Evolutionary conservation across 2,888 invertebrate species (phyloP).

Genomic region (Aspidiotus rigidus): DNA sequence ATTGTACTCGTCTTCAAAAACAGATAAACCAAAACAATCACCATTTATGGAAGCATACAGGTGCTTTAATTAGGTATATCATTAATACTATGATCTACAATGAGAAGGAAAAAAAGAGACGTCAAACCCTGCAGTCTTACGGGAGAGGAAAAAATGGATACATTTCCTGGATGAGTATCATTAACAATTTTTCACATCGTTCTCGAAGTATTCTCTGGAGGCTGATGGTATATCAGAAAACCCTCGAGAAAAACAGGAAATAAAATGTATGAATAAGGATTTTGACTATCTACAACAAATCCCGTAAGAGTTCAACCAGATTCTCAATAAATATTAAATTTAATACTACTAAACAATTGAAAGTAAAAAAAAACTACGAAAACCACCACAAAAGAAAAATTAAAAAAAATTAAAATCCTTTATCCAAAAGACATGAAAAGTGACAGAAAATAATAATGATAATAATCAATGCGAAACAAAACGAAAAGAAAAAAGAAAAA

Average conservation of each 20-base stretch:
- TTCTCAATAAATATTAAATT: no score
- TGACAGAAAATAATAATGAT: not conserved
- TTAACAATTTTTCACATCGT: constrained; percentile 7
- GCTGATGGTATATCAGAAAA: no score
- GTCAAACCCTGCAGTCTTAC: no score
- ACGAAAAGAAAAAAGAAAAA: not conserved
- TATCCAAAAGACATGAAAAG: no score
- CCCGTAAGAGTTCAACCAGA: no score
- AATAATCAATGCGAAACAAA: not conserved
- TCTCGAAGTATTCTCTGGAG: not conserved
- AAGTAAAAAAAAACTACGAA: no score
- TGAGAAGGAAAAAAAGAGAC: not conserved
- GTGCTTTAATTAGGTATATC: constrained; percentile 26
- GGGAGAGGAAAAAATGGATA: not conserved
- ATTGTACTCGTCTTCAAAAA: constrained; percentile 96
- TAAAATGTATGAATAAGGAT: no score
- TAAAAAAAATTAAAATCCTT: no score
- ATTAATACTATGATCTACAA: constrained; percentile 13
- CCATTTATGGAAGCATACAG: constrained; percentile 35
- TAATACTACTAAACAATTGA: no score
- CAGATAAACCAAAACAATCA: constrained; percentile 45
- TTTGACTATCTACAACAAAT: no score
- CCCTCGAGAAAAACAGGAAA: not conserved
- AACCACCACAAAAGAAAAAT: no score
- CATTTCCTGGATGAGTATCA: not conserved